phyloP scores from a whole-genome alignment of 2,888 invertebrate species.

The Cheilosia variabilis region DNA sequence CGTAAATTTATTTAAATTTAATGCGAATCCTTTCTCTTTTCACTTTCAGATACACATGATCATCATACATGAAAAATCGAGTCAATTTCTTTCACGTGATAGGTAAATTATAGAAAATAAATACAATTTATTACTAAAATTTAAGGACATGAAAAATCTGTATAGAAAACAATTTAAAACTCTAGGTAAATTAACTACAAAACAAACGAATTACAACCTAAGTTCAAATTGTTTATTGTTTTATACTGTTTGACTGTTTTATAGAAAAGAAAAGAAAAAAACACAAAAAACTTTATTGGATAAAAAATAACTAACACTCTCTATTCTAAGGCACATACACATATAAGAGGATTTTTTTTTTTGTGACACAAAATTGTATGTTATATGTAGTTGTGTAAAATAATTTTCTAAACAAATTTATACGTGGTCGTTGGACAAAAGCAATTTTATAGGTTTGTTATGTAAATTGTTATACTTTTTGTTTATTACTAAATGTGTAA shows the following conservation, averaged over 20 bases:
- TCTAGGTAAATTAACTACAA: conserved; percentile 54
- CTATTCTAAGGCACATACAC: conserved; percentile 30
- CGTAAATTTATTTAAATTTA: not conserved
- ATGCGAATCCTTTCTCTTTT: conserved; percentile 11
- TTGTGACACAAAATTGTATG: conserved; percentile 41
- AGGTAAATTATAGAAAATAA: conserved; percentile 81
- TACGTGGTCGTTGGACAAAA: conserved; percentile 52
- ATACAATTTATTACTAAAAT: conserved; percentile 73
- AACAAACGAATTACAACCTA: conserved; percentile 61
- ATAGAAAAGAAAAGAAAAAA: conserved; percentile 2
- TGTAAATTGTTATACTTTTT: conserved; percentile 68
- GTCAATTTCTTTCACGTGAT: conserved; percentile 84
- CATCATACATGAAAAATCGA: conserved; percentile 88
- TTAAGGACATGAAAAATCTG: conserved; percentile 71
- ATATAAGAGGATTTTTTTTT: conserved; percentile 6
- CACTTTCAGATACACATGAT: conserved; percentile 89
- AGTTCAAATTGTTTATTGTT: conserved; percentile 63
- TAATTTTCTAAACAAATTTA: conserved; percentile 49
- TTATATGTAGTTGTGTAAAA: conserved; percentile 23
- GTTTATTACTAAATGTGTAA: not conserved
- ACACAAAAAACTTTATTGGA: conserved; percentile 11
- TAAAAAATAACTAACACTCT: conserved; percentile 15
- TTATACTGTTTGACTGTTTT: conserved; percentile 45
- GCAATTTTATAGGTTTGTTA: conserved; percentile 75
- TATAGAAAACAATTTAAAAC: conserved; percentile 76